phyloP scores from a whole-genome alignment of 2,888 invertebrate species.

The Eupithecia tripunctaria region DNA sequence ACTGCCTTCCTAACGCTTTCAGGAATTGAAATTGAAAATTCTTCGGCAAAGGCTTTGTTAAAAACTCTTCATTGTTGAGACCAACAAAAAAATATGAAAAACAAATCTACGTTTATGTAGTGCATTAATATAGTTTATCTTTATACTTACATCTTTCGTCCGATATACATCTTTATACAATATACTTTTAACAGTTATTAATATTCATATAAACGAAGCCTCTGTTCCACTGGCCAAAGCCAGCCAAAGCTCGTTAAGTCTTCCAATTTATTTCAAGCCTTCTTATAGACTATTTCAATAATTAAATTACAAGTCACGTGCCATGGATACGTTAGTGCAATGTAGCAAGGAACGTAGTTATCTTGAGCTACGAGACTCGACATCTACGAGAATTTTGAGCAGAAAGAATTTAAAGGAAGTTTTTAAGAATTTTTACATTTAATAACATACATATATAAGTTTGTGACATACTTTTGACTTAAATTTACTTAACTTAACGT shows the following conservation, averaged over 20 bases:
- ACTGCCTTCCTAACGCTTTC: background rate
- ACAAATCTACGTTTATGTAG: too few relatives aligned
- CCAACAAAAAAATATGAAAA: background rate
- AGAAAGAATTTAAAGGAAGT: too few relatives aligned
- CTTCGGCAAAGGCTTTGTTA: background rate
- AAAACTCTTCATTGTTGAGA: background rate
- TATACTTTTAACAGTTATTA: too few relatives aligned
- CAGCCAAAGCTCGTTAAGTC: background rate
- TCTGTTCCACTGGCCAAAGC: background rate
- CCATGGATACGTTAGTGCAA: background rate
- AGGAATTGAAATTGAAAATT: background rate
- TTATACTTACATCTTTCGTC: too few relatives aligned
- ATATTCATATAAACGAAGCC: background rate
- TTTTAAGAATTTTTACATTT: too few relatives aligned
- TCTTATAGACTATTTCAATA: background rate
- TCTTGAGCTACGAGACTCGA: background rate
- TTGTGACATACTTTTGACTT: too few relatives aligned
- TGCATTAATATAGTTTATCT: too few relatives aligned
- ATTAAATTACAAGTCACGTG: conserved; percentile 1
- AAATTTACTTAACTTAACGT: too few relatives aligned
- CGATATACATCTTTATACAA: too few relatives aligned
- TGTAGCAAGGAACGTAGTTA: background rate
- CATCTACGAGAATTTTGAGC: background rate
- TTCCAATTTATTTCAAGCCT: background rate
- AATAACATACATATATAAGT: too few relatives aligned